These are phyloP conservation scores for Rattus rattus DNA, from an alignment of 2,113 vertebrate genomes.

Conservation along the genomic window DNA sequence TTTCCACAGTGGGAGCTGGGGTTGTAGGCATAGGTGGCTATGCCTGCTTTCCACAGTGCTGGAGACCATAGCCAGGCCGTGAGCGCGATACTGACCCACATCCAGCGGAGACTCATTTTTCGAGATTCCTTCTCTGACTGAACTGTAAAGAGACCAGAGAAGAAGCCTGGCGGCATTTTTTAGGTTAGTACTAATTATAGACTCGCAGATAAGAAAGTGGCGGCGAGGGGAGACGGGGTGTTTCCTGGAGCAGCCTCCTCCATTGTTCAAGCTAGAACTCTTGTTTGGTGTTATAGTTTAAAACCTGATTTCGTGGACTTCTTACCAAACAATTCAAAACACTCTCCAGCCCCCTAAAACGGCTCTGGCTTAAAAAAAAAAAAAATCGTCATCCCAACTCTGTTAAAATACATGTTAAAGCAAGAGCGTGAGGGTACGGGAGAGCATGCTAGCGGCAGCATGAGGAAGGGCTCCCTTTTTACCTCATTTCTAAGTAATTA, in stretches of 20 bases:
- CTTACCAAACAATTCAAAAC: background rate
- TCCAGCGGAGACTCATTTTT: background rate
- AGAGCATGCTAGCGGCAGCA: background rate
- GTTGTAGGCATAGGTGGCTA: no score
- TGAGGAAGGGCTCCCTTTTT: background rate
- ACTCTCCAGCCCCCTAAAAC: background rate
- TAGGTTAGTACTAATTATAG: slow-evolving; percentile 20
- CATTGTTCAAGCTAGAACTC: background rate
- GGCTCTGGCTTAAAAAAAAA: background rate
- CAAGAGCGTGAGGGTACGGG: no score
- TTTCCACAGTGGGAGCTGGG: background rate
- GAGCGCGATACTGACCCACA: background rate
- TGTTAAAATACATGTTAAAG: background rate
- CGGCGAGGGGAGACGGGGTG: background rate
- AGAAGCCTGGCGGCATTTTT: slow-evolving; percentile 3
- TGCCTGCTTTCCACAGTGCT: background rate
- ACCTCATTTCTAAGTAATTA: background rate
- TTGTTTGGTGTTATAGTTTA: background rate
- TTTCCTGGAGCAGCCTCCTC: background rate
- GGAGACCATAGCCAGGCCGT: no score
- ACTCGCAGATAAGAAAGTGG: background rate
- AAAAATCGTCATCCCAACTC: background rate
- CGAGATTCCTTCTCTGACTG: background rate
- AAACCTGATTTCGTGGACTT: background rate
- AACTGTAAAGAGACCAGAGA: background rate